phyloP scores from a whole-genome alignment of 2,888 invertebrate genomes.

The Eilema sororculum region DNA sequence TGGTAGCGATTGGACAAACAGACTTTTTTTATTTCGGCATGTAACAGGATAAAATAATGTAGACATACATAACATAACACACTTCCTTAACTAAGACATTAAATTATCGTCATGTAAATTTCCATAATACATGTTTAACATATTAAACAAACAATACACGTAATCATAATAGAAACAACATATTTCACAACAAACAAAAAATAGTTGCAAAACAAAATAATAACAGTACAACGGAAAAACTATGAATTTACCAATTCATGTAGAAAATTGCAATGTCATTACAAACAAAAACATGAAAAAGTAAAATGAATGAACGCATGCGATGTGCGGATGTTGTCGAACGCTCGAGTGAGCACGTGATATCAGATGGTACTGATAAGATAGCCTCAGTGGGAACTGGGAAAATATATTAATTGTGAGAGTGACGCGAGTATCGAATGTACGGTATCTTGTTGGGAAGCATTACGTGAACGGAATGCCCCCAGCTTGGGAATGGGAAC shows the following conservation, averaged over 20 bases:
- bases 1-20: background rate
- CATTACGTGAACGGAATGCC: conserved; percentile 28
- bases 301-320: conserved; percentile 45
- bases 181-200: background rate
- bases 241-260: conserved; percentile 39
- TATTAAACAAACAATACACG: background rate
- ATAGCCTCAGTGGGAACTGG: conserved; percentile 68
- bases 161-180: background rate
- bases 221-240: conserved; percentile 12
- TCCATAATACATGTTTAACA: background rate
- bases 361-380: conserved; percentile 70
- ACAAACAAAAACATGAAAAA: conserved; percentile 37
- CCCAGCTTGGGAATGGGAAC: conserved; percentile 24
- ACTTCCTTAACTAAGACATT: too few species aligned
- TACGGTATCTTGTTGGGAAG: conserved; percentile 39
- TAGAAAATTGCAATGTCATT: conserved; percentile 51
- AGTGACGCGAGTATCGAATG: conserved; percentile 39
- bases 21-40: too few species aligned
- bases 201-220: background rate
- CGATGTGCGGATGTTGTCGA: conserved; percentile 65
- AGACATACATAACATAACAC: too few species aligned
- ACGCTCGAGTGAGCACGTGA: conserved; percentile 67
- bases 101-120: background rate
- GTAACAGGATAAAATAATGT: too few species aligned
- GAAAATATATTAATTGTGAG: conserved; percentile 50